Base-by-base conservation (phyloP, 1,140 invertebrate species). In the Latrodectus geometricus region DNA sequence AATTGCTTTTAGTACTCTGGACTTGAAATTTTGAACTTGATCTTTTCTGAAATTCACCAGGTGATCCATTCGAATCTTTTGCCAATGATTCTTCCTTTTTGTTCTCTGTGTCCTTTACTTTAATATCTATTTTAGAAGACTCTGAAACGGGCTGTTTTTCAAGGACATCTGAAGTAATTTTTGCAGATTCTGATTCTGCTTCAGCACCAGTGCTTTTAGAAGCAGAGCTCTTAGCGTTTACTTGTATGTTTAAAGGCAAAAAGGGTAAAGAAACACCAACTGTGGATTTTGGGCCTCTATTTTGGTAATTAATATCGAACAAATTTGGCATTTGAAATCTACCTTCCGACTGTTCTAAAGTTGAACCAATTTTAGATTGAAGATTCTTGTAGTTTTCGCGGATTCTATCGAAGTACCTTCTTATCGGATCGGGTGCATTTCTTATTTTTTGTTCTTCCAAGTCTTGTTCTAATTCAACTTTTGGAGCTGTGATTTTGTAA, bases 301-400 rank as follows among this genome's bases (percentile, higher is more conserved):
- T 84, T 17, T 69, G 72, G 14, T 72, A 65, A 17, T 86, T 65
- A 17, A 79, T 20, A 4, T 50, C 61, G 7, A 75, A 23, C 0
- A 85, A n/a, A 0, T 77, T 49, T 0, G 82, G 20, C 15, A 69
- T 12, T 65, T 69, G 0, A 23, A 12, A 68, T 5, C 23, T 85
- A 48, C n/a, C 49, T 12, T 20, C 12, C 14, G 54, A 35, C 35
- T 35, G 35, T 8, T 65, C 65, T 48, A 74, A 61, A 9, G 80
- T 48, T 21, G 20, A 17, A 21, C 54, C 54, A 1, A 84, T 12
- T 52, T 70, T 50, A 65, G 12, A 21, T 20, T 84, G 82, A 21
- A 84, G 35, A 76, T 66, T 61, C 54, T 48, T 84, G 54, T 84
- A 84, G 12, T 84, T 84, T 52, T 84, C 56, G 17, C 73, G 35